These are phyloP conservation scores for Anas bernieri DNA, from an alignment of 2,797 vertebrate species.

Conservation along the genomic window DNA sequence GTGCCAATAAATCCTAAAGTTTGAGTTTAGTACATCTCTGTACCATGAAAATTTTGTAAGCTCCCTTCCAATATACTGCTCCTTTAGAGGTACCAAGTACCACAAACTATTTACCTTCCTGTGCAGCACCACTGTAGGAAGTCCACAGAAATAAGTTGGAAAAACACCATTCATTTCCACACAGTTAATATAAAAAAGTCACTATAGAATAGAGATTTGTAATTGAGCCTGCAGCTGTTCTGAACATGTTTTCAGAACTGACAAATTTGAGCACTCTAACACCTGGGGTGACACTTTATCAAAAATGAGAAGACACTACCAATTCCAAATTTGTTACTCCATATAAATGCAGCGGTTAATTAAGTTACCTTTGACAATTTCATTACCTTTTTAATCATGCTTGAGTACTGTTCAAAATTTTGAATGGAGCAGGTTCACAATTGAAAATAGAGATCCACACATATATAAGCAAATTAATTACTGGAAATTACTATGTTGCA, in stretches of 20 bases:
- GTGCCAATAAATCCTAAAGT: slow-evolving; percentile 3
- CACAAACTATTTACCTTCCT: not conserved
- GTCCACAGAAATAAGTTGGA: not conserved
- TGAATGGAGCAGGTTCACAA: not conserved
- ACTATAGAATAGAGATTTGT: not conserved
- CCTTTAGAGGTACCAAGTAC: not conserved
- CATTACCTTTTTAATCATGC: not conserved
- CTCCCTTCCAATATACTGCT: not conserved
- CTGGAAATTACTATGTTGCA: not conserved
- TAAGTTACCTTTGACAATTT: slow-evolving; percentile 27
- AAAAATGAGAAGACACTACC: not conserved
- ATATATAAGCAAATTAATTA: not conserved
- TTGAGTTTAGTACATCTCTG: not conserved
- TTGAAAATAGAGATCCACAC: not conserved
- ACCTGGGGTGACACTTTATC: not conserved
- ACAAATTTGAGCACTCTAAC: not conserved
- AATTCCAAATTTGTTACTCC: not conserved
- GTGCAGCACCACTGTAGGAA: not conserved
- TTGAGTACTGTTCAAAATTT: not conserved
- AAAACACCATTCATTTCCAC: not conserved
- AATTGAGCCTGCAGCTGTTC: not conserved
- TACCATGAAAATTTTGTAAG: not conserved
- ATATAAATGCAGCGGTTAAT: slow-evolving; percentile 21
- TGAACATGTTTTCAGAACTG: not conserved
- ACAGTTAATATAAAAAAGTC: slow-evolving; percentile 1